Evolutionary conservation across 2,113 vertebrate genomes (phyloP), one percentile per base, ranked within the genome.

Genomic region (Nipponia nippon): DNA sequence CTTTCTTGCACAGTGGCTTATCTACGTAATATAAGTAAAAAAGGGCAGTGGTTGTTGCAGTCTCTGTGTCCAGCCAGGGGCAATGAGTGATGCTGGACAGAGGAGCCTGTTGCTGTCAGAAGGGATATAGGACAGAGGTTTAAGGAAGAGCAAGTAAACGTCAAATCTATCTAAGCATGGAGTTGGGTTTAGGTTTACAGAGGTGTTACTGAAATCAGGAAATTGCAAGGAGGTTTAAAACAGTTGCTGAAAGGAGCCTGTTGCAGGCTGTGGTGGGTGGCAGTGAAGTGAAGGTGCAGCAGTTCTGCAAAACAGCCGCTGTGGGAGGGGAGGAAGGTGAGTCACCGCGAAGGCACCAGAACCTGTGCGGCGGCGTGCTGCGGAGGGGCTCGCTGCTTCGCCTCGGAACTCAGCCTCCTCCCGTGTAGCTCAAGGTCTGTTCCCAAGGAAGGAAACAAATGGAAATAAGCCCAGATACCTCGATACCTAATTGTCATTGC

Each of bases 91-190:
- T 25, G 44, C 50, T 58, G 34, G 47, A 61, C 44, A 26, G 19
- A 25, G 69, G 47, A 62, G 72, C 36, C 27, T 32, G 23, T 19
- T n/a, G 23, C 34, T 34, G 32, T 14, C 11, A 5, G 50, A 27
- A 46, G 26, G 38, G 70, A n/a, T 22, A 56, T 29, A 12, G 42
- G 71, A 38, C 34, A 30, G 49, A 46, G 44, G 6, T 50, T 67
- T 46, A 5, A 52, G 50, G 55, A 42, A 14, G 44, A 78, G 63
- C 44, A 9, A 5, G 14, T 58, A 9, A 16, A 32, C 1, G 13
- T 30, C 1, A 4, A 58, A 7, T 36, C 25, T 38, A 3, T 6
- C 6, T 27, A 0, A 1, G 30, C 27, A 0, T 20, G 20, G 9
- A 7, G 63, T 14, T 29, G 67, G 46, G 20, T 47, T 52, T n/a